Evolutionary conservation across 35 echinoderm and acorn worm species (phyloP), one percentile per base, ranked within the genome.

Genomic region (Antedon bifida): DNA sequence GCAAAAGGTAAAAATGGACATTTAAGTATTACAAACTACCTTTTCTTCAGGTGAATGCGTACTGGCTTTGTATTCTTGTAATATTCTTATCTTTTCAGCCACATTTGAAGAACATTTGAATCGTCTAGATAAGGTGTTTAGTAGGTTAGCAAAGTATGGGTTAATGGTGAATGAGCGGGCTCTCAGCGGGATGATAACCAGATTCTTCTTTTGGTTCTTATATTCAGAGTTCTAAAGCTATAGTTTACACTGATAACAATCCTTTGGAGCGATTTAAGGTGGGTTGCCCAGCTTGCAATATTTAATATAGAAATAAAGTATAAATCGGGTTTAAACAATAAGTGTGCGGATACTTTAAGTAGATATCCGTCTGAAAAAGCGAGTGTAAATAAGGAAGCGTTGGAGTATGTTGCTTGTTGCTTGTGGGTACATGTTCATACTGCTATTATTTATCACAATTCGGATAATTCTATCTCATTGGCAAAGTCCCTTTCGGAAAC

Each of bases 141-240:
- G 29, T 4, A 44, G 85, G 21, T 81, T 92, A 21, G 29, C 77
- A 28, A 30, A 84, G 17, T 36, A 83, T 13, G 86, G 82, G 0
- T 36, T 92, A 16, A 92, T 88, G 26, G 29, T 77, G 32, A 85
- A 85, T n/a, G n/a, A n/a, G n/a, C n/a, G n/a, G n/a, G n/a, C n/a
- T n/a, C n/a, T n/a, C n/a, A n/a, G n/a, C n/a, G n/a, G n/a, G n/a
- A n/a, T n/a, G n/a, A n/a, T n/a, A n/a, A n/a, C n/a, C n/a, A n/a
- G n/a, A n/a, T 76, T 76, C 5, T 76, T 9, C 4, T 28, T 30
- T 78, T 78, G 31, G 76, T 9, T 11, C 31, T 31, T 78, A 78
- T n/a, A 32, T 78, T 35, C 76, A 34, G 10, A 35, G 76, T 31
- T 32, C 76, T 7, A 78, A 78, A 78, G 31, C 34, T 2, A 78